Base-by-base conservation (phyloP, 2,797 vertebrate species). In the Falco concolor region DNA sequence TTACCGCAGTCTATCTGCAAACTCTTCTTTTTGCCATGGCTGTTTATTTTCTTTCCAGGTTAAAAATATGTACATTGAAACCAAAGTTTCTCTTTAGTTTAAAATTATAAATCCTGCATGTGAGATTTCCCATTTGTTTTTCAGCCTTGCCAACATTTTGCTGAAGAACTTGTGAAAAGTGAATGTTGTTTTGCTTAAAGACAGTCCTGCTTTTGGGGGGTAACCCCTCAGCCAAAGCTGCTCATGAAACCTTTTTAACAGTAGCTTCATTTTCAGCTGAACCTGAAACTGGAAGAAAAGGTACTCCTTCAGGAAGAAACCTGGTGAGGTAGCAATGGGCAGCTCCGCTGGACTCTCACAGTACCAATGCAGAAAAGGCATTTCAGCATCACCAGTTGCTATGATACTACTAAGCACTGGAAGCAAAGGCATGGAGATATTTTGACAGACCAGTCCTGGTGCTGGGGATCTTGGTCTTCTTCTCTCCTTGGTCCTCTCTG, bases 71-170 rank as follows among this genome's bases (percentile, higher is more conserved):
- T 45, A 78, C 50, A 28, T 90, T 88, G 79, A 89, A 90, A 81
- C 74, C 40, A 25, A 74, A 72, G 59, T 79, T 94, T 91, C 77
- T 94, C 80, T 93, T 89, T 76, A 81, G 77, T 79, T 95, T 93
- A 86, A 95, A 94, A 82, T 20, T 84, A 73, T 59, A 89, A 67
- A 84, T 79, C 80, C 47, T 88, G 34, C 30, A 17, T 94, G 80
- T 90, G 70, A 92, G 80, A 91, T 91, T 93, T 95, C 67, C 69
- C 52, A 72, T 88, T 90, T 93, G 85, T 84, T 88, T 93, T 77
- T 49, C 86, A 94, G 76, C 50, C 85, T 72, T 96, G 94, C 79
- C 93, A 95, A 65, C 53, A 61, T 93, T 96, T 91, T 82, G 50
- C 83, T 94, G 84, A 92, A 74, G 83, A 96, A 63, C 90, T 82